Conservation (phyloP, 1,140 invertebrate genomes). For the Calephelis nemesis region DNA sequence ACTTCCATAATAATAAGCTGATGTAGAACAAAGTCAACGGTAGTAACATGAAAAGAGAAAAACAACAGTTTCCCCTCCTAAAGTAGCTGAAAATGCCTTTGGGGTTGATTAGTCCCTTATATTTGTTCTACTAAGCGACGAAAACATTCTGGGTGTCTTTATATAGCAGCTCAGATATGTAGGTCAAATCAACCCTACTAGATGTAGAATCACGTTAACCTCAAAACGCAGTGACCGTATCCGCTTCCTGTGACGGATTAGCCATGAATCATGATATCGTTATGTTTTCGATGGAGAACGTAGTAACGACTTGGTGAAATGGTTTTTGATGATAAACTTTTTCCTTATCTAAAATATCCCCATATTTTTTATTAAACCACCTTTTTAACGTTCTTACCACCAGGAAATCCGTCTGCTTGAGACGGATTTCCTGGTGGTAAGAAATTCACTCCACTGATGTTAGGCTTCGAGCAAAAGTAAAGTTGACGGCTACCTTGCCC, state of each 20-base stretch:
- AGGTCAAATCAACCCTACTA: slow-evolving; percentile 12
- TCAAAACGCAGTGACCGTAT: slow-evolving; percentile 6
- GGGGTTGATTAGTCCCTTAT: slow-evolving; percentile 10
- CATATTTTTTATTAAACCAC: too few species aligned
- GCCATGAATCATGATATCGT: not conserved
- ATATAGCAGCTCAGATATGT: slow-evolving; percentile 7
- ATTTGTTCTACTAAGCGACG: not conserved
- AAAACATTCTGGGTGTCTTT: slow-evolving; percentile 1
- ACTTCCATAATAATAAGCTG: too few species aligned
- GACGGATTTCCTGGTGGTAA: too few species aligned
- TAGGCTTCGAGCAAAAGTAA: too few species aligned
- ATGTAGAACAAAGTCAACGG: too few species aligned
- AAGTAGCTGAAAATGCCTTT: slow-evolving; percentile 4
- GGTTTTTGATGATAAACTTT: too few species aligned
- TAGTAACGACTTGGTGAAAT: too few species aligned
- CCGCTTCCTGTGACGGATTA: slow-evolving; percentile 1
- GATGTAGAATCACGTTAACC: slow-evolving; percentile 1
- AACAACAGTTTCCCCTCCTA: not conserved
- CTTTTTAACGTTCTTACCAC: too few species aligned
- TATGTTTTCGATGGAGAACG: not conserved
- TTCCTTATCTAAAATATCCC: too few species aligned
- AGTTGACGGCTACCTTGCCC: too few species aligned
- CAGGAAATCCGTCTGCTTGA: too few species aligned
- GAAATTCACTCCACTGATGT: too few species aligned
- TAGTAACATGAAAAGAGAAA: not conserved